phyloP scores from a whole-genome alignment of 2,797 vertebrate genomes.

The Phalloptychus januarius region DNA sequence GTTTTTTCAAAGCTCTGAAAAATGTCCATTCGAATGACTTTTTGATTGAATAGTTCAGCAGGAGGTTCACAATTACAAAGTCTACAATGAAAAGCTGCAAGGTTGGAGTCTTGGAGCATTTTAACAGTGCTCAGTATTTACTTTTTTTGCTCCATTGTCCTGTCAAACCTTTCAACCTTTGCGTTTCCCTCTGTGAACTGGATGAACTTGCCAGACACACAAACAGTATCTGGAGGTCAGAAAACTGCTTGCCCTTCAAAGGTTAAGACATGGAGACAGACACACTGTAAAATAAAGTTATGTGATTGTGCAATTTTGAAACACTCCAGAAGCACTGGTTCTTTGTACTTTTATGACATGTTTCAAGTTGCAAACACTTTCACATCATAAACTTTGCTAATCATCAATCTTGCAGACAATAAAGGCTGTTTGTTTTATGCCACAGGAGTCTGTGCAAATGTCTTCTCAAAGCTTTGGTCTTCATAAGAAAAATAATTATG shows the following conservation, averaged over 20 bases:
- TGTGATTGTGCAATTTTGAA: neutral
- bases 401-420: constrained; percentile 10
- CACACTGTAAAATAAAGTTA: neutral
- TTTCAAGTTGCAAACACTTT: constrained; percentile 21
- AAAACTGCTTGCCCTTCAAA: constrained; percentile 1
- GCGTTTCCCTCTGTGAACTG: neutral
- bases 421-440: constrained; percentile 30
- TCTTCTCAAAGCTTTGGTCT: constrained; percentile 22
- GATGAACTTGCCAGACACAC: neutral
- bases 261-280: neutral
- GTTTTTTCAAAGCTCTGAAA: constrained; percentile 23
- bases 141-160: neutral
- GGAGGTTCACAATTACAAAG: constrained; percentile 4
- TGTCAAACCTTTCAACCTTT: constrained; percentile 6
- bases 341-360: neutral
- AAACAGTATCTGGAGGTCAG: constrained; percentile 12
- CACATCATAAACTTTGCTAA: constrained; percentile 13
- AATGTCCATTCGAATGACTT: constrained; percentile 8
- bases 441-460: constrained; percentile 18
- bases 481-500: constrained; percentile 26
- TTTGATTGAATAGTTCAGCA: neutral
- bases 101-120: neutral
- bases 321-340: neutral
- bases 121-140: constrained; percentile 4
- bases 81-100: neutral